These are phyloP conservation scores for Gallirallus australis DNA, from an alignment of 2,797 vertebrate species.

Conservation along the genomic window DNA sequence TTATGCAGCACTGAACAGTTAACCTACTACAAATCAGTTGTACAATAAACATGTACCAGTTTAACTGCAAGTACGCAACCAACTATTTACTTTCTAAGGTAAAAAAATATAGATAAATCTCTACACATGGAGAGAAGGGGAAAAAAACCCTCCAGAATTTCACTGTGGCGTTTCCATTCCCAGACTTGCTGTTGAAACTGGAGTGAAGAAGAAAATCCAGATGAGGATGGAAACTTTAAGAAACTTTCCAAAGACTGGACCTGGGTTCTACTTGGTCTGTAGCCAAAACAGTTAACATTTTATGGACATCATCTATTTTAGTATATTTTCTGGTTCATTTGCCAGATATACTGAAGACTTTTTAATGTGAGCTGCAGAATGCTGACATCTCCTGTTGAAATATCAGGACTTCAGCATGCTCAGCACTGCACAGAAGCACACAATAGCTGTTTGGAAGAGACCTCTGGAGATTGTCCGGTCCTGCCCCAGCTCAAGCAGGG, in stretches of 20 bases:
- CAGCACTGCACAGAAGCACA: neutral
- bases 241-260: neutral
- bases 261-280: neutral
- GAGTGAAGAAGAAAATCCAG: neutral
- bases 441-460: neutral
- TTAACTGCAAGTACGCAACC: neutral
- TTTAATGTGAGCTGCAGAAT: slow-evolving; percentile 33
- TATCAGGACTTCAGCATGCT: neutral
- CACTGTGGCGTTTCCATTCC: neutral
- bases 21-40: neutral
- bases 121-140: neutral
- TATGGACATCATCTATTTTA: neutral
- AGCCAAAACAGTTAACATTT: neutral
- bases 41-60: neutral
- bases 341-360: neutral
- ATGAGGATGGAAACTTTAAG: neutral
- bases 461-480: neutral
- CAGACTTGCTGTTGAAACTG: neutral
- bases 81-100: neutral
- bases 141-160: neutral
- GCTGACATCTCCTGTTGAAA: slow-evolving; percentile 50
- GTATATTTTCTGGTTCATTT: neutral
- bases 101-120: neutral
- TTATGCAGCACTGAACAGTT: neutral
- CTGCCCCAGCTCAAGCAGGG: neutral